Conservation (phyloP, 2,797 vertebrate genomes). For the Channa striata region DNA sequence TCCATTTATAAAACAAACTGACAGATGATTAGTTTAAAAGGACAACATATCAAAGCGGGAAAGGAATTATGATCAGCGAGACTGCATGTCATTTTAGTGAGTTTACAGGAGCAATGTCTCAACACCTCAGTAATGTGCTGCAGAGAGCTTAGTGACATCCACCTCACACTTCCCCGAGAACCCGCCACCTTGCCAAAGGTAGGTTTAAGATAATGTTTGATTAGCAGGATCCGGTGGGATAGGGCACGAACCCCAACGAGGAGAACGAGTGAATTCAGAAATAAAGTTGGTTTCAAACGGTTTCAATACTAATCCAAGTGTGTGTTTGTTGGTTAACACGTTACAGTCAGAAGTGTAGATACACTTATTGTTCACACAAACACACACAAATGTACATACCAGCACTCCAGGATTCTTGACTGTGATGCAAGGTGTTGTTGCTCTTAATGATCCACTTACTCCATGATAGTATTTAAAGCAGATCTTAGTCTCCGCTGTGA, state of each 20-base stretch:
- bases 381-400: conserved; percentile 74
- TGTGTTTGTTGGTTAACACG: too few species aligned
- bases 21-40: neutral
- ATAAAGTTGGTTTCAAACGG: too few species aligned
- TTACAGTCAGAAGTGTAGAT: too few species aligned
- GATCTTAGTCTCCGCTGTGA: conserved; percentile 95
- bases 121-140: conserved; percentile 5
- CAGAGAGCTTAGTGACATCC: conserved; percentile 2
- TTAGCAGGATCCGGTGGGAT: too few species aligned
- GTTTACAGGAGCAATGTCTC: conserved; percentile 35
- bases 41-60: neutral
- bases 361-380: neutral
- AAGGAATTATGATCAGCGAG: neutral
- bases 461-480: conserved; percentile 99
- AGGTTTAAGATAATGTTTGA: too few species aligned
- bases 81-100: conserved; percentile 17
- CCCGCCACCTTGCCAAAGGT: too few species aligned
- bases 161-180: neutral
- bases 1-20: conserved; percentile 1
- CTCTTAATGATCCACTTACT: conserved; percentile 94
- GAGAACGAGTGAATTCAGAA: too few species aligned
- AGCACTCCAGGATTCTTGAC: conserved; percentile 94
- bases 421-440: conserved; percentile 96
- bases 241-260: too few species aligned
- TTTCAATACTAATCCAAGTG: too few species aligned